A percentile compares a stretch with the other conserved stretches of the same genome.
Evolutionary conservation across 2,888 invertebrate species (phyloP).

Genomic region (Apamea epomidion): DNA sequence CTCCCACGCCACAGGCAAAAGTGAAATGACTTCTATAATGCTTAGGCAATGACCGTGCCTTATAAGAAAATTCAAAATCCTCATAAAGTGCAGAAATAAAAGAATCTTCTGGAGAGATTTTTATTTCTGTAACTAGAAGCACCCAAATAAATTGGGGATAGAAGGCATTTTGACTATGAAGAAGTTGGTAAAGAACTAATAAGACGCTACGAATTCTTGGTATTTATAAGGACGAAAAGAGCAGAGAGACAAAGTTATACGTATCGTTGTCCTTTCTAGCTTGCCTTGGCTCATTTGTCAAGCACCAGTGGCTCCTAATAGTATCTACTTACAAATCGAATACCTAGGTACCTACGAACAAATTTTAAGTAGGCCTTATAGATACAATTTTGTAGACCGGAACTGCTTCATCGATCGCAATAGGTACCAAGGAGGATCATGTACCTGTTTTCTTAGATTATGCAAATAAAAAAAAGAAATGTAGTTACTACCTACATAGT

Average conservation of each 20-base stretch:
- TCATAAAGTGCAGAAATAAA: constrained; percentile 24
- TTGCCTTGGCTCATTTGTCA: constrained; percentile 53
- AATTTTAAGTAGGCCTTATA: background rate
- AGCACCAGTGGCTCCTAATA: constrained; percentile 37
- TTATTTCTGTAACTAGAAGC: background rate
- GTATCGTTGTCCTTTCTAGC: constrained; percentile 26
- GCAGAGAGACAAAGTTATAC: background rate
- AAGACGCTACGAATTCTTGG: background rate
- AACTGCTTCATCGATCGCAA: background rate
- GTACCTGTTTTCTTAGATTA: background rate
- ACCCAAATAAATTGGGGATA: background rate
- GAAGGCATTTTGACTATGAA: background rate
- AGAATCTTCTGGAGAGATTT: background rate
- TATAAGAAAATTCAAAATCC: constrained; percentile 21
- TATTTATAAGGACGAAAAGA: constrained; percentile 34
- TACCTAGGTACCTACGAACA: background rate
- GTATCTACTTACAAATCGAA: background rate
- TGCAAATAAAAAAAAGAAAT: background rate
- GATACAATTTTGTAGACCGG: background rate
- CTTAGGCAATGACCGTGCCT: constrained; percentile 75
- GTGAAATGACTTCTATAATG: constrained; percentile 74
- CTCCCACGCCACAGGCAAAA: constrained; percentile 79
- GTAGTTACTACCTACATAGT: background rate
- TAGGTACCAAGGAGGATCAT: background rate
- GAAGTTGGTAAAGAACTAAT: background rate